Percentiles rank a stretch among this genome's conserved stretches.
Conservation (phyloP, 2,113 vertebrate species). For the Canis aureus region DNA sequence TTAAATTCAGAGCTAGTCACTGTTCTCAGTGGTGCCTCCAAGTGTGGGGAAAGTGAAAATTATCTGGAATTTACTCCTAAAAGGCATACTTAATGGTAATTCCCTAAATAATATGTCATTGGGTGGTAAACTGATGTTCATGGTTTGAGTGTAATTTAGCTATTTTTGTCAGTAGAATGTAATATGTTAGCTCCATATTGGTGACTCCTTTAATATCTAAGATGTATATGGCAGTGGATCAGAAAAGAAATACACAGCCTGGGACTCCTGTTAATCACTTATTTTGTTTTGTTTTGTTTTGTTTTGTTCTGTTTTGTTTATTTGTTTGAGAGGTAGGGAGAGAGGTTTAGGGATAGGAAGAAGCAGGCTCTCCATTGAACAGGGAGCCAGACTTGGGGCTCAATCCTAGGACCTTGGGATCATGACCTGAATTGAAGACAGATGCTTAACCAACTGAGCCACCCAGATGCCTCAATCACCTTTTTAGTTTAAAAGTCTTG, state of each 20-base stretch:
- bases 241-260: neutral
- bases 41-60: neutral
- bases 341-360: no score
- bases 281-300: neutral
- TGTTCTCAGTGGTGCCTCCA: neutral
- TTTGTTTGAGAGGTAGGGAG: no score
- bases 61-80: neutral
- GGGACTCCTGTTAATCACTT: neutral
- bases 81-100: neutral
- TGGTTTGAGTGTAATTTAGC: neutral
- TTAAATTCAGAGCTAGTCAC: neutral
- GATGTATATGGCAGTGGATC: neutral
- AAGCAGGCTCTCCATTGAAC: no score
- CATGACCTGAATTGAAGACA: no score
- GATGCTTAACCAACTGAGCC: no score
- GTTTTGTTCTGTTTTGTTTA: no score
- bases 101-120: neutral
- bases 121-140: neutral
- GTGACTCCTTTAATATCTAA: neutral
- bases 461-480: no score
- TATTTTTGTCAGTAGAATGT: neutral
- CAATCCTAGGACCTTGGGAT: no score
- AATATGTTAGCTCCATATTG: neutral
- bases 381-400: no score
- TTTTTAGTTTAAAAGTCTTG: neutral